These are phyloP conservation scores for Hoplostethus atlanticus DNA, from an alignment of 2,797 vertebrate genomes.

Conservation along the genomic window DNA sequence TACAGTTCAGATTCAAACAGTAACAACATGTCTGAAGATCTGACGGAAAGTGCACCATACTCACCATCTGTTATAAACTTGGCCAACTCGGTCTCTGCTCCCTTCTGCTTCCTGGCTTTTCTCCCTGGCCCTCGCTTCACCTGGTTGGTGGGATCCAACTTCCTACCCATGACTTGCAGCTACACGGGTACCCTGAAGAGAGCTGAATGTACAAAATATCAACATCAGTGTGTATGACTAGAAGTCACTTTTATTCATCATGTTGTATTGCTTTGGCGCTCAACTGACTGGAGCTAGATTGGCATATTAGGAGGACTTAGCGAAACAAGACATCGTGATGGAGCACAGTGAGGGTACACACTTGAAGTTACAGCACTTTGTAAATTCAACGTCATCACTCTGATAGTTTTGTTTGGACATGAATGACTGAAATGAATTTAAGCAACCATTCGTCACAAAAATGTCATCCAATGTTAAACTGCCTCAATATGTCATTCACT, in stretches of 20 bases:
- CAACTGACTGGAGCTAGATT: not conserved
- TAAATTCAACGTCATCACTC: too few relatives aligned
- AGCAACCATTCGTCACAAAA: too few relatives aligned
- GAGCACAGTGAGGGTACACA: too few relatives aligned
- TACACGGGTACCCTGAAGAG: constrained; percentile 48
- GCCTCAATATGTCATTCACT: too few relatives aligned
- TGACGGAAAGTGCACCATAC: not conserved
- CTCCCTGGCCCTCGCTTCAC: constrained; percentile 93
- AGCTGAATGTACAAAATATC: not conserved
- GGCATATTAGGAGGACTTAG: not conserved
- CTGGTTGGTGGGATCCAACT: constrained; percentile 89
- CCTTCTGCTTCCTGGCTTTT: constrained; percentile 92
- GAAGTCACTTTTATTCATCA: not conserved
- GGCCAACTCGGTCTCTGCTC: constrained; percentile 91
- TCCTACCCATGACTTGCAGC: constrained; percentile 90
- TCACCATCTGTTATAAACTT: constrained; percentile 89
- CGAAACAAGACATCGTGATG: too few relatives aligned
- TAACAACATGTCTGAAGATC: not conserved
- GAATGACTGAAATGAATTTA: too few relatives aligned
- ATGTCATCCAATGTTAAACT: too few relatives aligned
- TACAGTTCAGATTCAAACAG: not conserved
- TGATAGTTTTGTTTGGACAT: too few relatives aligned
- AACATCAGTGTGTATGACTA: not conserved
- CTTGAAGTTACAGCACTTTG: too few relatives aligned
- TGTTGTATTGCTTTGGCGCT: not conserved